Base-by-base conservation (phyloP, 2,888 invertebrate genomes). In the Nephrotoma appendiculata region DNA sequence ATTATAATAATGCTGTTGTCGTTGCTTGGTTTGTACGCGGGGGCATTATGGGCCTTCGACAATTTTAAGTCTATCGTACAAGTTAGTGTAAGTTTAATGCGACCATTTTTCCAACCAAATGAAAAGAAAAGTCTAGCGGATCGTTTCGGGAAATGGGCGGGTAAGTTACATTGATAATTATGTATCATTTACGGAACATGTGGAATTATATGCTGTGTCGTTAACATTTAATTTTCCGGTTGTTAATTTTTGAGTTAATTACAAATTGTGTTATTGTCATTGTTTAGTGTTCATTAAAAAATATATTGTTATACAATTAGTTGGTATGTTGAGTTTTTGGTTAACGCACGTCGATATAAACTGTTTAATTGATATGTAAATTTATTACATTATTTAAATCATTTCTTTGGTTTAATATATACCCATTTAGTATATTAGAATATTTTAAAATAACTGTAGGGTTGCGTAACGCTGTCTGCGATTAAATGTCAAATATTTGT, bases 61-160 rank as follows among this genome's bases (percentile, higher is more conserved):
- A 93, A 94, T 71, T 89, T 95, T 57, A 94, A 94, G 93, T 94
- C 94, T 88, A 90, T 94, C 0, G 88, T 94, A 87, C 93, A 94
- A 89, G 92, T 94, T 87, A 89, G 93, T 83, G 93, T 93, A 88
- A 93, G 94, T 2, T 90, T 94, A 89, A 90, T 96, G 90, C 93
- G 94, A 90, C 95, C 95, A 41, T 94, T 93, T 89, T 94, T 95
- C 89, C 92, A 94, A 88, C 94, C 95, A 0, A 90, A 93, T 86
- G 93, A 94, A 89, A 94, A 94, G 88, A 92, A 93, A 88, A 92
- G 93, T 12, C 90, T 96, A 87, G 90, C 92, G 52, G 94, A 94
- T 89, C 95, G 94, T 90, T 97, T 94, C 90, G 98, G 98, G 89
- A 92, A 94, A 88, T 98, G 98, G 97, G 97, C 97, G 90, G 95